Evolutionary conservation across 2,797 vertebrate genomes (phyloP), one percentile per base, ranked within the genome.

Genomic region (Enteromius mattozi): DNA sequence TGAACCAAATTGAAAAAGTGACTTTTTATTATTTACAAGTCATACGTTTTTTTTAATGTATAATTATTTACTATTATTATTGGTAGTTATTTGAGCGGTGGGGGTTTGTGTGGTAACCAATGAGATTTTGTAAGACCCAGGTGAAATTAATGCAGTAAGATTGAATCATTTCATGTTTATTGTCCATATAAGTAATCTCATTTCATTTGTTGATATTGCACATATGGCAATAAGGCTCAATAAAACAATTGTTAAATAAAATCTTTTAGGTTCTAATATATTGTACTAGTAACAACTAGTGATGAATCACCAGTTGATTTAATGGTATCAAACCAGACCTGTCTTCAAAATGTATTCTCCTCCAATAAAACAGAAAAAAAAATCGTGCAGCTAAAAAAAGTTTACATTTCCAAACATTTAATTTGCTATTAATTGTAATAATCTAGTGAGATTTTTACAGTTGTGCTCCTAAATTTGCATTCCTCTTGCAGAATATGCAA

Each of bases 81-180:
- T 59, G 4, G 24, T 27, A 5, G 56, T 24, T 59, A 59, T 59
- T 24, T 59, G n/a, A 37, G n/a, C 0, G 1, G 8, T 42, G 37
- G 5, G 76, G 40, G 8, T 24, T 77, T 42, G 2, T 24, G 14
- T 27, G n/a, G 37, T 56, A 16, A 14, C 54, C 35, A 77, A 27
- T 56, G n/a, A 4, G 47, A 51, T 5, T 42, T 45, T 63, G 14
- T 27, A 24, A 77, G 54, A 47, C 54, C 30, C 17, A 45, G 27
- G 77, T 66, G 42, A 49, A 78, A 45, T n/a, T 6, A 77, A 40
- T 78, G 16, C 40, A n/a, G 37, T 65, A 33, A 33, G n/a, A 30
- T 40, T 40, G 1, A 37, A 77, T 77, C 0, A 24, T 40, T 40
- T 59, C 21, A 56, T 24, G 35, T 78, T 63, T 40, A 78, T 6